Percentiles rank a stretch among this genome's conserved stretches.
phyloP scores from a whole-genome alignment of 2,113 vertebrate species.

The Nothocercus nigrocapillus region DNA sequence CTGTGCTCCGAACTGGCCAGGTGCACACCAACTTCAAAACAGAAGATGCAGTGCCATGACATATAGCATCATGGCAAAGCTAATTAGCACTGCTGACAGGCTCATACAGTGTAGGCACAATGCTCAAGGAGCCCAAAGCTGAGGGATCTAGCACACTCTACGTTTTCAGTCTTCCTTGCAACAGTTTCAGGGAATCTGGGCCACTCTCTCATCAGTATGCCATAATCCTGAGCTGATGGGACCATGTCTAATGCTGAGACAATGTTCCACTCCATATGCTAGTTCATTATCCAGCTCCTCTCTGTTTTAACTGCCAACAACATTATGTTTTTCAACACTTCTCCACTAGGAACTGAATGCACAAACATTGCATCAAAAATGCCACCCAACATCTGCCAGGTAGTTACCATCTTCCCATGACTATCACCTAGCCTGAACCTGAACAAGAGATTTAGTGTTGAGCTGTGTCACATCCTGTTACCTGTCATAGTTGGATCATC shows the following conservation, averaged over 20 bases:
- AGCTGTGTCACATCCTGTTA: constrained; percentile 33
- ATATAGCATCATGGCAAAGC: not conserved
- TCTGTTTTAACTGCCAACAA: constrained; percentile 70
- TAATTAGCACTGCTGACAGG: not conserved
- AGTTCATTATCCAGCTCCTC: constrained; percentile 59
- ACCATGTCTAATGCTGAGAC: constrained; percentile 30
- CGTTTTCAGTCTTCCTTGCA: not conserved
- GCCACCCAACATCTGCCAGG: constrained; percentile 69
- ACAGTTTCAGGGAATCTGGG: not conserved
- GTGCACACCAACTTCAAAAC: not conserved
- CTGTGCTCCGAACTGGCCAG: not conserved
- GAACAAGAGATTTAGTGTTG: constrained; percentile 48
- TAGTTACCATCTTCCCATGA: constrained; percentile 51
- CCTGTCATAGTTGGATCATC: not conserved
- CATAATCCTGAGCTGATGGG: constrained; percentile 38
- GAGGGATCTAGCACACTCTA: not conserved
- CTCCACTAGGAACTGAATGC: constrained; percentile 65
- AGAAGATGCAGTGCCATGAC: not conserved
- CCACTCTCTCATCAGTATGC: not conserved
- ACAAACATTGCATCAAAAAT: constrained; percentile 69
- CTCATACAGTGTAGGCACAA: not conserved
- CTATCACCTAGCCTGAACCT: constrained; percentile 53
- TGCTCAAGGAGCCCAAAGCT: not conserved
- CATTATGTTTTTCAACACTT: constrained; percentile 69
- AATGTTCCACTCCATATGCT: constrained; percentile 55